Conservation (phyloP, 1,140 invertebrate genomes). For the Condylostylus longicornis region DNA sequence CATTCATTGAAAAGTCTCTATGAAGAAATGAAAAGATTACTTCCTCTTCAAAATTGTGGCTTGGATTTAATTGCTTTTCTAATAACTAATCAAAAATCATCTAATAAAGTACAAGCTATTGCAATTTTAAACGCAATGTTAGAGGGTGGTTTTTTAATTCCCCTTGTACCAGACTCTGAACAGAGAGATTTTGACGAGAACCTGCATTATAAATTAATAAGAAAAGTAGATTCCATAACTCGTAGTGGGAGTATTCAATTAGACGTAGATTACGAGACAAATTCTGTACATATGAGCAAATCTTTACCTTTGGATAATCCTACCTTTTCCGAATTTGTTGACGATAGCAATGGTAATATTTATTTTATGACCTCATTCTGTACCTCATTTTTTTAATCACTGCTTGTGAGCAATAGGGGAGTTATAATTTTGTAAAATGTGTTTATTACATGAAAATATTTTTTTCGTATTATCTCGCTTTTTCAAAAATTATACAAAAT, state of each 20-base stretch:
- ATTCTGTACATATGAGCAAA: too few species aligned
- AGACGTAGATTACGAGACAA: background rate
- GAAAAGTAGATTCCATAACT: constrained; percentile 1
- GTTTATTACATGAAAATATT: too few species aligned
- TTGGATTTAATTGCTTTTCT: constrained; percentile 22
- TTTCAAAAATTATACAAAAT: too few species aligned
- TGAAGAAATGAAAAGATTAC: constrained; percentile 41
- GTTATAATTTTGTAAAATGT: too few species aligned
- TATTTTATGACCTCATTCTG: too few species aligned
- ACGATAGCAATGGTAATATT: too few species aligned
- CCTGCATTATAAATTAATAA: constrained; percentile 24
- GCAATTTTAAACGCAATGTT: constrained; percentile 62
- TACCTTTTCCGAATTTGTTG: too few species aligned
- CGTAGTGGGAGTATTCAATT: too few species aligned
- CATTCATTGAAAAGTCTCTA: constrained; percentile 55
- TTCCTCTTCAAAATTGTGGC: constrained; percentile 25
- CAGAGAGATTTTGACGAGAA: constrained; percentile 24
- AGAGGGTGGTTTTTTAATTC: constrained; percentile 58
- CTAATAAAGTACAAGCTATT: constrained; percentile 49
- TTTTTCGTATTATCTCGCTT: too few species aligned
- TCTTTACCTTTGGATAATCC: too few species aligned
- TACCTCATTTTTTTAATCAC: too few species aligned
- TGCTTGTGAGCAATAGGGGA: too few species aligned
- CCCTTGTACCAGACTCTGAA: constrained; percentile 37
- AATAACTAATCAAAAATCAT: constrained; percentile 26